phyloP scores from a whole-genome alignment of 2,113 vertebrate genomes.

The Lamprologus tigripictilis region DNA sequence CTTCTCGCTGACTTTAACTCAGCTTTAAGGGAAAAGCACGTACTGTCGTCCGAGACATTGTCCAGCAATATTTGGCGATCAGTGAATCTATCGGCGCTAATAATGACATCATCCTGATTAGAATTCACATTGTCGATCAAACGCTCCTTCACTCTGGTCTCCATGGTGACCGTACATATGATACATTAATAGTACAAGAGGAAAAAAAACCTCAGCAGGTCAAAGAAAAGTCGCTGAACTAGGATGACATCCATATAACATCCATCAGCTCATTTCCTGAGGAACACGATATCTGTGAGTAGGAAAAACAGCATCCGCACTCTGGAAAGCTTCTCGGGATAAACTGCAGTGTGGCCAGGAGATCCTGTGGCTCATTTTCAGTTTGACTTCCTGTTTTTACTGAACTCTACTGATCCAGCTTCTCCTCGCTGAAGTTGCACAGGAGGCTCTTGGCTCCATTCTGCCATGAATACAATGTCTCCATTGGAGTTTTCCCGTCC shows the following conservation, averaged over 20 bases:
- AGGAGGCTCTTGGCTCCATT: constrained; percentile 70
- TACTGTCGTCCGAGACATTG: constrained; percentile 10
- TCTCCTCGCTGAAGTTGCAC: constrained; percentile 44
- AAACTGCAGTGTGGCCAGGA: not conserved
- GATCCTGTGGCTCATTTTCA: not conserved
- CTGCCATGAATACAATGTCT: constrained; percentile 67
- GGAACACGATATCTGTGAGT: not conserved
- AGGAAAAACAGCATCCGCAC: not conserved
- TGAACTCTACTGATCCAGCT: not conserved
- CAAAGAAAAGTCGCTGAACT: not conserved
- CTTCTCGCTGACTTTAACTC: constrained; percentile 18
- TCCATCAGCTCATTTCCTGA: not conserved
- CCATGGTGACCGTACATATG: not conserved
- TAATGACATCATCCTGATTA: not conserved
- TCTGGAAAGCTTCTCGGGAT: not conserved
- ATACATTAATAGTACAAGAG: not conserved
- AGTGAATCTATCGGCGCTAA: not conserved
- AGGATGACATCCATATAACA: no score
- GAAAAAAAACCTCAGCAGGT: not conserved
- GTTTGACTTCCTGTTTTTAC: not conserved
- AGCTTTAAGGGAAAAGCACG: not conserved
- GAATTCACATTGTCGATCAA: constrained; percentile 16
- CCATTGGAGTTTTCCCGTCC: constrained; percentile 70
- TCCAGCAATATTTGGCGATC: constrained; percentile 37
- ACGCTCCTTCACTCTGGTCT: not conserved